These are phyloP conservation scores for Azemiops feae DNA, from an alignment of 2,113 vertebrate species.

Conservation along the genomic window DNA sequence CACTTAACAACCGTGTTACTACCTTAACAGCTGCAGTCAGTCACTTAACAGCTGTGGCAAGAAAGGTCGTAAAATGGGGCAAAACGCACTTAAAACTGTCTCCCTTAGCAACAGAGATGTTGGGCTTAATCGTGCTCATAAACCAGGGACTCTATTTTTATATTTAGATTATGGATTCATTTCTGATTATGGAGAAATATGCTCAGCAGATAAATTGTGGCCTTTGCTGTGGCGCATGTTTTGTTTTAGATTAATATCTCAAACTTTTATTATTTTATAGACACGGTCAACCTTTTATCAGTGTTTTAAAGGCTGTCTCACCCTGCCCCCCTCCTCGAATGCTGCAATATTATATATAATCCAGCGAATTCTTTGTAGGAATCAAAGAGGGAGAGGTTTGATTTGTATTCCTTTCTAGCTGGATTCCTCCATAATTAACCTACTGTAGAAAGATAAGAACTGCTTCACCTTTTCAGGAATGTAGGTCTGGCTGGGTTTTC, in stretches of 20 bases:
- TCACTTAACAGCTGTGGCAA: neutral
- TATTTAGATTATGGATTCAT: neutral
- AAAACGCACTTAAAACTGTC: neutral
- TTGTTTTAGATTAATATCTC: neutral
- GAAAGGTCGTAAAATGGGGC: neutral
- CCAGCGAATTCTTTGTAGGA: neutral
- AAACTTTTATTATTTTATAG: neutral
- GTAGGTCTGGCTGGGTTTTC: neutral
- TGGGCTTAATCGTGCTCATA: neutral
- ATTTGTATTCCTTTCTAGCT: slow-evolving; percentile 1
- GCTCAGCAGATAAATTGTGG: neutral
- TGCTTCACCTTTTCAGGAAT: neutral
- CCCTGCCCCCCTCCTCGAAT: neutral
- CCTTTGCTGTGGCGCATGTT: neutral
- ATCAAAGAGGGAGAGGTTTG: slow-evolving; percentile 13
- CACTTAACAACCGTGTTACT: no score
- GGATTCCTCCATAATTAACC: slow-evolving; percentile 43
- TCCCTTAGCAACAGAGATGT: neutral
- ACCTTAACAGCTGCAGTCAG: neutral
- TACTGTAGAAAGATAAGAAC: slow-evolving; percentile 14
- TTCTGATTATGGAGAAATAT: neutral
- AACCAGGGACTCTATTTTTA: neutral
- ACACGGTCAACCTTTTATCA: neutral
- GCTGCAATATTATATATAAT: neutral
- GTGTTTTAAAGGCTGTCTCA: neutral